These are phyloP conservation scores for Anhinga rufa DNA, from an alignment of 2,113 vertebrate species.

Conservation along the genomic window DNA sequence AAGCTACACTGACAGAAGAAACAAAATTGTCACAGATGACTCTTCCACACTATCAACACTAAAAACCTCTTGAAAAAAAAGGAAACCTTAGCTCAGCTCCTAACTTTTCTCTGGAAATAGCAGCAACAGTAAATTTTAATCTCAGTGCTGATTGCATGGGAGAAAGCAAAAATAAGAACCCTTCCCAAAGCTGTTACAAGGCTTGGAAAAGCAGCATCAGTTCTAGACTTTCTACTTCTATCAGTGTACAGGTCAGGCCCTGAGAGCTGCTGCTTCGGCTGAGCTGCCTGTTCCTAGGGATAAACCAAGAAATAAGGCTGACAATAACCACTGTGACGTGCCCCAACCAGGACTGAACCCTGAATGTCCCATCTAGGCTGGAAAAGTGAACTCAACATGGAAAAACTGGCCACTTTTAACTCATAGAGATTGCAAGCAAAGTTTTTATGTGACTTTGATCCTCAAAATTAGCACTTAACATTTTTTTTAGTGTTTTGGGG, in stretches of 20 bases:
- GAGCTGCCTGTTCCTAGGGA: not conserved
- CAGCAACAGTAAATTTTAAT: slow-evolving; percentile 16
- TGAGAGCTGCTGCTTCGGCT: not conserved
- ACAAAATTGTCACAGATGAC: slow-evolving; percentile 22
- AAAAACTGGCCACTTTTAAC: not conserved
- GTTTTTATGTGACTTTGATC: not conserved
- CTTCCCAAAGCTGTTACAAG: not conserved
- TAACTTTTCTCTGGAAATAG: slow-evolving; percentile 7
- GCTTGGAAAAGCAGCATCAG: not conserved
- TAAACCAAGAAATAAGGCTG: not conserved
- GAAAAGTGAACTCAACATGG: rapidly evolving
- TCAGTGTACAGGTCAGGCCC: not conserved
- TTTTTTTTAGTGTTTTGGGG: not conserved
- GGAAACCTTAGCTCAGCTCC: slow-evolving; percentile 4
- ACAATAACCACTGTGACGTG: not conserved
- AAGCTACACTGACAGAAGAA: slow-evolving; percentile 32
- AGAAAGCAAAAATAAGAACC: slow-evolving; percentile 12
- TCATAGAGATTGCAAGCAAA: not conserved
- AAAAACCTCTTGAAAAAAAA: not conserved
- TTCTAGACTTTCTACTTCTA: not conserved
- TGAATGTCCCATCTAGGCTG: not conserved
- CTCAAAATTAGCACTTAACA: not conserved
- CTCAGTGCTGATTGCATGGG: not conserved
- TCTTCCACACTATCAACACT: not conserved
- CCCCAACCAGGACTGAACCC: not conserved